Evolutionary conservation across 2,888 invertebrate genomes (phyloP).

Genomic region (Torymus aiolomorphi): DNA sequence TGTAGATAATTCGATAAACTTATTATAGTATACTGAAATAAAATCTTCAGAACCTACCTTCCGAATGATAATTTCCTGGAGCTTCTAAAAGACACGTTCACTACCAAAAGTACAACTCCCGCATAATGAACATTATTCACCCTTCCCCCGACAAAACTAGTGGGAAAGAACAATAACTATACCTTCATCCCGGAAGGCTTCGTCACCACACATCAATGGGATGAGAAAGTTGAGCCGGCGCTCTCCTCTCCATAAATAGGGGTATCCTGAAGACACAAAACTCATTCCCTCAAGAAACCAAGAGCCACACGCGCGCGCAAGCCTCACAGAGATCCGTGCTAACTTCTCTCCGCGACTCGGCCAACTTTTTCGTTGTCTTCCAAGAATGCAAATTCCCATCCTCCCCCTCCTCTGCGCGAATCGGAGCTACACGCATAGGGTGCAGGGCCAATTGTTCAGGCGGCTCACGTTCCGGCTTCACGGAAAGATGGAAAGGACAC

Average conservation of each 20-base stretch:
- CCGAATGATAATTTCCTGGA: too few species aligned
- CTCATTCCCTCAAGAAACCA: conserved; percentile 27
- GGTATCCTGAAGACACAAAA: conserved; percentile 7
- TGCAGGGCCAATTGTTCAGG: conserved; percentile 16
- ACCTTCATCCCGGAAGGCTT: too few species aligned
- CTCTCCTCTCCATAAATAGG: background rate
- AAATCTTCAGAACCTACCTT: too few species aligned
- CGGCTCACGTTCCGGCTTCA: conserved; percentile 29
- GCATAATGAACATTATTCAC: too few species aligned
- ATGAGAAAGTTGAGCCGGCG: background rate
- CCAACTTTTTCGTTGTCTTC: conserved; percentile 32
- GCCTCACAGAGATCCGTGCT: too few species aligned
- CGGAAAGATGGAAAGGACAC: conserved; percentile 4
- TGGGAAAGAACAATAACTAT: too few species aligned
- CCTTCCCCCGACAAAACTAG: too few species aligned
- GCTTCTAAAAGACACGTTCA: too few species aligned
- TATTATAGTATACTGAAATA: too few species aligned
- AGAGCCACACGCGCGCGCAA: background rate
- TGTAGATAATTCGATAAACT: too few species aligned
- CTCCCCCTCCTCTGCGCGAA: background rate
- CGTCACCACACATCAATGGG: too few species aligned
- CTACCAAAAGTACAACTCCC: too few species aligned
- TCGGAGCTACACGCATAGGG: background rate
- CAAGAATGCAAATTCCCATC: conserved; percentile 43
- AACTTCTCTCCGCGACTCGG: background rate